Conservation (phyloP, 2,888 invertebrate genomes). For the Apamea epomidion region DNA sequence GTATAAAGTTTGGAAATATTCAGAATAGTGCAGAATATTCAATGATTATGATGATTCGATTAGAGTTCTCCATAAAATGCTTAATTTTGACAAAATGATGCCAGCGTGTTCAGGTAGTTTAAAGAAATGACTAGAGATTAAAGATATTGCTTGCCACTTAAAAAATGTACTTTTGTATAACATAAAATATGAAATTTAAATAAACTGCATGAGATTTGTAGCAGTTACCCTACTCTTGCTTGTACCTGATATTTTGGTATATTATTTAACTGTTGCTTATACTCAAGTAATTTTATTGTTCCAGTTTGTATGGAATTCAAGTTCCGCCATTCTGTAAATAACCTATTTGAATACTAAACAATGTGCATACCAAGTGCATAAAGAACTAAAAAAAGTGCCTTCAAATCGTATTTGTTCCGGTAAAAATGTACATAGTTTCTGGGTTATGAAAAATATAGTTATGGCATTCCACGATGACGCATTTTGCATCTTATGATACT, state of each 20-base stretch:
- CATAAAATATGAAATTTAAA: neutral
- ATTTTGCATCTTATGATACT: neutral
- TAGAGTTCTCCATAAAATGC: neutral
- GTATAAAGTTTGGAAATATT: neutral
- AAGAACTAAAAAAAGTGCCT: constrained; percentile 15
- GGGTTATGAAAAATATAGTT: constrained; percentile 1
- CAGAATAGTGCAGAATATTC: neutral
- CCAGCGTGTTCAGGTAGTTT: neutral
- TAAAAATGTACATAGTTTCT: constrained; percentile 16
- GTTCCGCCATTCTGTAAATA: neutral
- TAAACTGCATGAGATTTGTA: constrained; percentile 11
- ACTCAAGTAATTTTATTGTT: neutral
- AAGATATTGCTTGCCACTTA: neutral
- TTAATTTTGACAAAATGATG: neutral
- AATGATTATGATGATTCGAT: neutral
- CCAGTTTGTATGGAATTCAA: neutral
- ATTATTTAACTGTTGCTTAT: neutral
- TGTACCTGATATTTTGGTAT: constrained; percentile 36
- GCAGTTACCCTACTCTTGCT: neutral
- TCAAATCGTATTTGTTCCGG: constrained; percentile 22
- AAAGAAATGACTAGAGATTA: neutral
- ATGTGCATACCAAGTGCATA: neutral
- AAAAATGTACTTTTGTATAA: neutral
- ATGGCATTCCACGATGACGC: neutral
- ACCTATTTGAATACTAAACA: neutral